Base-by-base conservation (phyloP, 2,888 invertebrate genomes). In the Drymonia ruficornis region DNA sequence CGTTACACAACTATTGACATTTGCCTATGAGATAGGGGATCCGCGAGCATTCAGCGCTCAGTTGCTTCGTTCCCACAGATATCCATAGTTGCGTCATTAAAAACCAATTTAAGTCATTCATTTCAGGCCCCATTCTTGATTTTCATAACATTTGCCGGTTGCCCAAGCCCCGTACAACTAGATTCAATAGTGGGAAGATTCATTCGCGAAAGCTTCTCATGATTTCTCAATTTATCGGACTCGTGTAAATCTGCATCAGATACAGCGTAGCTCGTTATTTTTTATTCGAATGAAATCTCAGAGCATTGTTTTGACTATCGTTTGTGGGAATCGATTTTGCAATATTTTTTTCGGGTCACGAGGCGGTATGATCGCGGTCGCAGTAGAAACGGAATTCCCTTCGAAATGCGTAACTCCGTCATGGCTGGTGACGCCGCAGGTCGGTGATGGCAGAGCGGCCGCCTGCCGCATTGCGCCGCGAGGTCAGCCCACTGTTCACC, bases 1-100 rank as follows among this genome's bases (percentile, higher is more conserved):
- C 57, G 75, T 90, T 89, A 78, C 84, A 69, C 79, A 88, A 90
- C 77, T 78, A 88, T 89, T 89, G 90, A 88, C 89, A 90, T 90
- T 89, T 89, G 75, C 78, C 76, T 79, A 77, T 79, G 78, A 79
- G 76, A 76, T 62, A 64, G 67, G 76, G 72, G 69, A 76, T 72
- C 70, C 70, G 56, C 70, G 68, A 73, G 63, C 66, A 72, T 76
- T 72, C 59, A 64, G 53, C 68, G 74, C 74, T 77, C 74, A 71
- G 68, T 62, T 72, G 72, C 61, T 71, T 75, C 63, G 75, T 74
- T 74, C 53, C 62, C 55, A 64, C 50, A 49, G 52, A 63, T 52
- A 44, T 55, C 49, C 50, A 44, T 54, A 53, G 53, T 79, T 77
- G 65, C 70, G 69, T 70, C 71, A 78, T 63, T 43, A 68, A 72